Conservation (phyloP, 2,113 vertebrate species). For the Mohoua ochrocephala region DNA sequence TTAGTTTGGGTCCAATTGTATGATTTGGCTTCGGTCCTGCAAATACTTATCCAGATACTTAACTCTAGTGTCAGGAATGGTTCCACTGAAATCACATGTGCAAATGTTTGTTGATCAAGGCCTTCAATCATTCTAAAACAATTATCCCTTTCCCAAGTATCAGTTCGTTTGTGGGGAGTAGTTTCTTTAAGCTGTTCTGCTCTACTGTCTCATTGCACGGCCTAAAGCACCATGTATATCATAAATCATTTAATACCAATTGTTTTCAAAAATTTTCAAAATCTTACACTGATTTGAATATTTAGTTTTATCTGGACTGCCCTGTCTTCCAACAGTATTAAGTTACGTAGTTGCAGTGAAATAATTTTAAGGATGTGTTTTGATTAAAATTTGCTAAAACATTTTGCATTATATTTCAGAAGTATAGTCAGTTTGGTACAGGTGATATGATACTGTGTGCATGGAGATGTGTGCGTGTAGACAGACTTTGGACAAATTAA, state of each 20-base stretch:
- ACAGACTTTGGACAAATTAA: neutral
- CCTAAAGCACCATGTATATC: neutral
- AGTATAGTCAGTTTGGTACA: neutral
- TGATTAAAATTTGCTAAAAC: neutral
- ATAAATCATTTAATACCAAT: neutral
- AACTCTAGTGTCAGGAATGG: slow-evolving; percentile 17
- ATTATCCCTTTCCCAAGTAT: neutral
- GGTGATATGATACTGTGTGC: neutral
- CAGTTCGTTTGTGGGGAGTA: neutral
- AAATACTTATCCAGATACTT: slow-evolving; percentile 27
- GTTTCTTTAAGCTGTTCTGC: neutral
- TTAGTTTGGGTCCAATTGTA: neutral
- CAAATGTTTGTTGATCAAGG: slow-evolving; percentile 21
- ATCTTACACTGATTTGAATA: neutral
- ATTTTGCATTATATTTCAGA: neutral
- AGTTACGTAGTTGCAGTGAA: neutral
- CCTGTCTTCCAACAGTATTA: neutral
- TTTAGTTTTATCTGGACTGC: neutral
- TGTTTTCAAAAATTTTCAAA: neutral
- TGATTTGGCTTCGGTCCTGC: slow-evolving; percentile 45
- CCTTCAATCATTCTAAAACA: neutral
- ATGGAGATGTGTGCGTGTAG: neutral
- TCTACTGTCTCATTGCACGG: neutral
- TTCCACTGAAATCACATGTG: slow-evolving; percentile 3
- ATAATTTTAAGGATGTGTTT: neutral